Conservation (phyloP, 37 sponge, comb jelly and placozoan species). For the Lycopodina hypogea region DNA sequence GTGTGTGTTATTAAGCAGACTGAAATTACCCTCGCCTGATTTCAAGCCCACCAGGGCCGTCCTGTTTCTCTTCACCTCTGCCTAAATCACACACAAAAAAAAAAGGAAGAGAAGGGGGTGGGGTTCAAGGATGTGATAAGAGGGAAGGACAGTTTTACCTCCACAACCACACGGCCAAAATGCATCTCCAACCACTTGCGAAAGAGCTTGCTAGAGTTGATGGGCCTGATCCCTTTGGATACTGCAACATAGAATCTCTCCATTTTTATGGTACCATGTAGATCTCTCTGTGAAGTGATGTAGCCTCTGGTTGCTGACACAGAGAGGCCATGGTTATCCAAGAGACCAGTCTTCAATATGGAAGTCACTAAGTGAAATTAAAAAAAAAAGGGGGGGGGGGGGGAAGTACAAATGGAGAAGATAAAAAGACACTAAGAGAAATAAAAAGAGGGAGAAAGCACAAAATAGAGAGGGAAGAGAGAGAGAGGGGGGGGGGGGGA, state of each 20-base stretch:
- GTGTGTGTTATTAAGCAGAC: neutral
- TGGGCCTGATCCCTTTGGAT: constrained; percentile 11
- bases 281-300: constrained; percentile 38
- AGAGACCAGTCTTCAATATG: constrained; percentile 14
- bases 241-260: constrained; percentile 33
- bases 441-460: neutral
- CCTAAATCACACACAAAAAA: constrained; percentile 11
- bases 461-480: neutral
- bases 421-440: too few species aligned
- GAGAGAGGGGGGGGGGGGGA: neutral
- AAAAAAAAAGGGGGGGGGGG: neutral
- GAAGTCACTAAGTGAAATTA: neutral
- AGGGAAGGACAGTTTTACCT: constrained; percentile 6
- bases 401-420: neutral
- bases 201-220: constrained; percentile 28
- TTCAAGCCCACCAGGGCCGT: constrained; percentile 38
- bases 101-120: neutral
- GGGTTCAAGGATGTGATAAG: neutral
- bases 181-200: constrained; percentile 30
- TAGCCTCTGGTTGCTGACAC: constrained; percentile 32
- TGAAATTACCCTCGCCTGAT: neutral
- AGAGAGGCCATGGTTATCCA: constrained; percentile 16
- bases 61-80: constrained; percentile 13
- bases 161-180: constrained; percentile 6
- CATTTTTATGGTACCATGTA: constrained; percentile 29